phyloP scores from a whole-genome alignment of 2,113 vertebrate species.

The Antigone vipio region DNA sequence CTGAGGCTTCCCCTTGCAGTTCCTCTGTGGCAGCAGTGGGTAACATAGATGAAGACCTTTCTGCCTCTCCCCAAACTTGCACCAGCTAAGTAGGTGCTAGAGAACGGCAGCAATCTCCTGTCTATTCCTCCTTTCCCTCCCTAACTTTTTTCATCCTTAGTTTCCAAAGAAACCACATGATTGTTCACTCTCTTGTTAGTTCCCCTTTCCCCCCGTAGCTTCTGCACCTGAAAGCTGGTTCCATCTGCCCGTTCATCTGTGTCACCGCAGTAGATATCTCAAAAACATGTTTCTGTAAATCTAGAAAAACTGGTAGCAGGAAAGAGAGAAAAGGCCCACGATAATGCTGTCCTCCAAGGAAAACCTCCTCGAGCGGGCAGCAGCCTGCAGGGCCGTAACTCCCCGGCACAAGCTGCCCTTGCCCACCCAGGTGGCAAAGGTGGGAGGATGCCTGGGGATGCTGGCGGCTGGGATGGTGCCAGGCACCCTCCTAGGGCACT shows the following conservation, averaged over 20 bases:
- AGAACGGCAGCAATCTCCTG: neutral
- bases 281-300: neutral
- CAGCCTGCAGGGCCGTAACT: neutral
- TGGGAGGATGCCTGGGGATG: neutral
- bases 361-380: neutral
- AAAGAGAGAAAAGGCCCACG: neutral
- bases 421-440: too few species aligned
- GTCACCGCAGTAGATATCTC: neutral
- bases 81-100: neutral
- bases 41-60: neutral
- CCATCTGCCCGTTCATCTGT: neutral
- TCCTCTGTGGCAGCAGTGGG: neutral
- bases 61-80: neutral
- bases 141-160: neutral
- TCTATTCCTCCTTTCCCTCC: neutral
- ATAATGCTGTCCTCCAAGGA: neutral
- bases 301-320: neutral
- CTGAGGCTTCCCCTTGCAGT: neutral
- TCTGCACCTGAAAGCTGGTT: neutral
- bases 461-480: neutral
- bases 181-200: neutral
- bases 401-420: neutral
- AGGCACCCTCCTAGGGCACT: neutral
- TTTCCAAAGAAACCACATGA: neutral
- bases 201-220: neutral